Conservation (phyloP, 2,888 invertebrate species). For the Caenorhabditis doughertyi region DNA sequence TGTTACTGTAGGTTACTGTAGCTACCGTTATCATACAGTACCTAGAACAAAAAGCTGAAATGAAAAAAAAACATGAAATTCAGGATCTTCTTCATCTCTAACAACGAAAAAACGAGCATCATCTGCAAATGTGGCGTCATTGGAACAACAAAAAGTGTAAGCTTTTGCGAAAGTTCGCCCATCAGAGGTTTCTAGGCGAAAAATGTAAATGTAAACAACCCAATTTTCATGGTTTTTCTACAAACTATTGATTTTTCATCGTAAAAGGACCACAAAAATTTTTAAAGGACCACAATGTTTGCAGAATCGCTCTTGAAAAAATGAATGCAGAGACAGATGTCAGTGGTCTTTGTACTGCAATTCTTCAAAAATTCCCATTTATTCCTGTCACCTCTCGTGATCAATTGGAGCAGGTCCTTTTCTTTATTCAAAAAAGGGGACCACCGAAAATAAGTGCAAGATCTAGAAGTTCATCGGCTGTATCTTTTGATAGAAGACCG, state of each 20-base stretch:
- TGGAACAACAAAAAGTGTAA: constrained; percentile 67
- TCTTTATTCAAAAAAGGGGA: constrained; percentile 89
- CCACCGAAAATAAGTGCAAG: constrained; percentile 32
- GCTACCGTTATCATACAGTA: too few species aligned
- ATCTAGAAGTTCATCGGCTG: constrained; percentile 70
- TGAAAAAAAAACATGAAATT: not conserved
- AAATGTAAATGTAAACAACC: too few species aligned
- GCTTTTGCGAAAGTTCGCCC: constrained; percentile 18
- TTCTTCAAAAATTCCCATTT: constrained; percentile 90
- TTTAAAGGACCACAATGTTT: constrained; percentile 31
- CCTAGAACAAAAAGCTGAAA: not conserved
- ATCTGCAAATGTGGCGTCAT: constrained; percentile 47
- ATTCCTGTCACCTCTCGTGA: constrained; percentile 90
- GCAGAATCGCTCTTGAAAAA: constrained; percentile 88
- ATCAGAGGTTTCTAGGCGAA: too few species aligned
- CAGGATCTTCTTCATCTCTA: constrained; percentile 17
- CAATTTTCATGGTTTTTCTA: too few species aligned
- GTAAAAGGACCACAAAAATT: not conserved
- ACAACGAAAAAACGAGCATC: constrained; percentile 33
- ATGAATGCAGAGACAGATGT: constrained; percentile 90
- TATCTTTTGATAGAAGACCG: constrained; percentile 50
- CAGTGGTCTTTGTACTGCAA: constrained; percentile 89
- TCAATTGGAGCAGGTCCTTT: constrained; percentile 92
- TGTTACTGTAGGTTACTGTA: too few species aligned
- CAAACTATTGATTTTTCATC: too few species aligned